phyloP scores from a whole-genome alignment of 2,797 vertebrate species.

The Acrossocheilus wenchowensis region DNA sequence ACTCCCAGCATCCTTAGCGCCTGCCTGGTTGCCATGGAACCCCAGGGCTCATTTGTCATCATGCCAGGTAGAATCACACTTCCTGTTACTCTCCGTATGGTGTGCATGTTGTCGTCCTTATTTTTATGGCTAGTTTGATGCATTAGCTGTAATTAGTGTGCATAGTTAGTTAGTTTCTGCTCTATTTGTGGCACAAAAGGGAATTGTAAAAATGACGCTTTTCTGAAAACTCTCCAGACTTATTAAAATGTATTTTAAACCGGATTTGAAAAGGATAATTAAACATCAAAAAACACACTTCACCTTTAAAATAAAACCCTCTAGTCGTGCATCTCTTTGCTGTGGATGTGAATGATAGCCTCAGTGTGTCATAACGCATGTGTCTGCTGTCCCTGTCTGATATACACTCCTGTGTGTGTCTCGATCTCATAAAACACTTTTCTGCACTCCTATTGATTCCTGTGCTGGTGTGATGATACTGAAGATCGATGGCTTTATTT shows the following conservation, averaged over 20 bases:
- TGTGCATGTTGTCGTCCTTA: constrained; percentile 1
- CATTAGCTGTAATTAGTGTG: constrained; percentile 10
- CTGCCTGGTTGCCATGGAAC: constrained; percentile 97
- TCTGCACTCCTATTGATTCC: constrained; percentile 74
- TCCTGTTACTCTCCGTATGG: constrained; percentile 23
- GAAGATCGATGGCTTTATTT: constrained; percentile 76
- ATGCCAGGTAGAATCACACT: constrained; percentile 88
- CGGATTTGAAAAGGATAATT: background rate
- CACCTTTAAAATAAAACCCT: background rate
- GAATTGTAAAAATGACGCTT: background rate
- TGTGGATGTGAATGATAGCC: constrained; percentile 64
- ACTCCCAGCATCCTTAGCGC: constrained; percentile 98
- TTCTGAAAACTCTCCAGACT: background rate
- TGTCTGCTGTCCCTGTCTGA: constrained; percentile 69
- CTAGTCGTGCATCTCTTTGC: background rate
- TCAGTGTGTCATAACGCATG: constrained; percentile 66
- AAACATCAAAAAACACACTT: background rate
- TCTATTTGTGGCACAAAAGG: background rate
- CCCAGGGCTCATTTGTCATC: constrained; percentile 96
- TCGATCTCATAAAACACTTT: constrained; percentile 69
- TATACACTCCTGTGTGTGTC: constrained; percentile 71
- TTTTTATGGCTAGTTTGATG: constrained; percentile 16
- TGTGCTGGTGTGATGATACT: constrained; percentile 71
- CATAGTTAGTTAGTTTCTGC: background rate
- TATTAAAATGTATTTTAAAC: background rate